phyloP scores from a whole-genome alignment of 2,113 vertebrate genomes.

The Xenopus borealis region DNA sequence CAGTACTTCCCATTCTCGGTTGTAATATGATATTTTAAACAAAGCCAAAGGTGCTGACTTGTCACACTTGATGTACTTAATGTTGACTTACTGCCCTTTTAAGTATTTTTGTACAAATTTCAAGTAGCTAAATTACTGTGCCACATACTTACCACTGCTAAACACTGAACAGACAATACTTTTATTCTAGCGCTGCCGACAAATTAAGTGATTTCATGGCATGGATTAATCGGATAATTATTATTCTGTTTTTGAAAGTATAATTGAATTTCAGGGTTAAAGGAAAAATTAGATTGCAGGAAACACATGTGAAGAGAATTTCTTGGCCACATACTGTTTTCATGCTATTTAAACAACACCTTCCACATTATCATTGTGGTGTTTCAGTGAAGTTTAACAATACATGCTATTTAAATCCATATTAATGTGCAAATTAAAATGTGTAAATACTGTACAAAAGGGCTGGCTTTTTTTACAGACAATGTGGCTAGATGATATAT shows the following conservation, averaged over 20 bases:
- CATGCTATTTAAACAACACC: conserved; percentile 54
- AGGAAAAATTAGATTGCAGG: conserved; percentile 53
- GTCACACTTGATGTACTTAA: conserved; percentile 8
- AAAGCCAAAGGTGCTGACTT: no score
- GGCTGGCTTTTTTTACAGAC: background rate
- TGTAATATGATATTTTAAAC: no score
- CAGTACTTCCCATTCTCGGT: no score
- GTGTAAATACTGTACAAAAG: background rate
- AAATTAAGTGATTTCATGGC: conserved; percentile 53
- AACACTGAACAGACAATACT: conserved; percentile 49
- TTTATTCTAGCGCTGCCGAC: conserved; percentile 42
- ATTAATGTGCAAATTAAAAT: conserved; percentile 35
- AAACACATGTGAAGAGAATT: conserved; percentile 55
- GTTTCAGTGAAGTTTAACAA: conserved; percentile 51
- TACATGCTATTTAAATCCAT: conserved; percentile 33
- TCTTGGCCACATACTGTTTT: conserved; percentile 53
- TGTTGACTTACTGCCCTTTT: conserved; percentile 20
- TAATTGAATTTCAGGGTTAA: conserved; percentile 59
- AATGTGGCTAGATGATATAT: background rate
- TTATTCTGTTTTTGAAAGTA: conserved; percentile 57
- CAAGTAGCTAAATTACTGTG: conserved; percentile 49
- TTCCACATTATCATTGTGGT: conserved; percentile 57
- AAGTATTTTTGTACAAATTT: conserved; percentile 28
- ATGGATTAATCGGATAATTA: conserved; percentile 55
- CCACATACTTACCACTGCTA: conserved; percentile 44